Conservation (phyloP, 2,888 invertebrate species). For the Gastracanthus pulcherrimus region DNA sequence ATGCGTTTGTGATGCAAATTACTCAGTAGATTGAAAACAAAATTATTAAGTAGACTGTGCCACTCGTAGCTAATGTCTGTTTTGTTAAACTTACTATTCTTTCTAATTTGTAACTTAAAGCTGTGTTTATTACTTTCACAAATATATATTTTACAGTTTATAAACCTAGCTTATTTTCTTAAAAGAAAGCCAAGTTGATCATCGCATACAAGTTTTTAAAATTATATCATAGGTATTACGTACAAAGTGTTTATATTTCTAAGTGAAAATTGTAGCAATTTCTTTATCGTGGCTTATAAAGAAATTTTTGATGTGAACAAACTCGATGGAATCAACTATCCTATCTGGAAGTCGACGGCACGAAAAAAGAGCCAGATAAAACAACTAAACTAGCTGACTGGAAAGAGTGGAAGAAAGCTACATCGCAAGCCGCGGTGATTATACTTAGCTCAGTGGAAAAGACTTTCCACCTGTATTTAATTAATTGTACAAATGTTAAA, state of each 20-base stretch:
- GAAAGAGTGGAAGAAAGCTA: background rate
- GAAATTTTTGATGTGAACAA: slow-evolving; percentile 29
- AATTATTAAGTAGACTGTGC: no score
- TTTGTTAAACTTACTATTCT: no score
- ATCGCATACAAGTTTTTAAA: no score
- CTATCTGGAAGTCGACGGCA: slow-evolving; percentile 37
- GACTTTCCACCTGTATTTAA: slow-evolving; percentile 14
- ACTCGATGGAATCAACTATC: slow-evolving; percentile 45
- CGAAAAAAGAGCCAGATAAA: slow-evolving; percentile 6
- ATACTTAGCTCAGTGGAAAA: slow-evolving; percentile 21
- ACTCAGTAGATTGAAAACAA: no score
- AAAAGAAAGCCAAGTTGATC: no score
- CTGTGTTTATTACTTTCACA: no score
- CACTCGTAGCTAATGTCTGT: no score
- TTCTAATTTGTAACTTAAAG: no score
- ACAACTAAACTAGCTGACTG: background rate
- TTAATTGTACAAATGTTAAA: background rate
- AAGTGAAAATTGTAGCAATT: background rate
- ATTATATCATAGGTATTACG: no score
- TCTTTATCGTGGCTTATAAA: slow-evolving; percentile 38
- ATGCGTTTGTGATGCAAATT: no score
- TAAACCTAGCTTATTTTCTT: no score
- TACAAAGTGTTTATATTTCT: background rate
- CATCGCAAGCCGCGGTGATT: slow-evolving; percentile 22
- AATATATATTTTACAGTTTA: no score